Evolutionary conservation across 2,888 invertebrate genomes (phyloP), one percentile per base, ranked within the genome.

Genomic region (Standfussiana lucernea): DNA sequence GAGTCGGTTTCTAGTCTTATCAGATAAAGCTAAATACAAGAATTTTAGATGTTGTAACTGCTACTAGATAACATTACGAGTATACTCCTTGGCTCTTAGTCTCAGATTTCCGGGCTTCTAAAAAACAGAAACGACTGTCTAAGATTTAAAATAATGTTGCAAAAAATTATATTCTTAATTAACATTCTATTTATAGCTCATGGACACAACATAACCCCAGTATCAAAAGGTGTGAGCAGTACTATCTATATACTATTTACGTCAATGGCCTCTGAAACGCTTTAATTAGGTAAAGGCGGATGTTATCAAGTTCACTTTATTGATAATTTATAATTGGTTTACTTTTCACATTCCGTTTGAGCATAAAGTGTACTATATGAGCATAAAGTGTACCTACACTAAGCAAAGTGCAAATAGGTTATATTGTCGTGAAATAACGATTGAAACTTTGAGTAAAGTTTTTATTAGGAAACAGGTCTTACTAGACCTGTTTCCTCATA

Each of bases 231-330:
- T 80, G 75, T 73, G 66, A 64, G 67, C 67, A 69, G 66, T 70
- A 62, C 15, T 71, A 71, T 80, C 61, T 59, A 67, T 68, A 65
- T 67, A 77, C 71, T 73, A 83, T 89, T 90, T 93, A 86, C 93
- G 93, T 93, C 93, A 93, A 92, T 93, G 91, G 80, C 89, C 90
- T 86, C 77, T 88, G 79, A 80, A 87, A 84, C 78, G 68, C 72
- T 82, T 75, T 90, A 89, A 89, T 89, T 87, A 83, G 79, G 70
- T 84, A 77, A 72, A 85, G 81, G 80, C 75, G 84, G 84, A 86
- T 88, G 76, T 89, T 82, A 86, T 82, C 88, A 84, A 62, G 61
- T 72, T 68, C 75, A 76, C 59, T 45, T 77, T 80, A 74, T 61
- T 79, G 72, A 77, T 79, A 74, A 81, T 77, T 72, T 50, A 47